A percentile compares a stretch with the other conserved stretches of the same genome.
Evolutionary conservation across 2,113 vertebrate species (phyloP).

Genomic region (Tyrannus savana): DNA sequence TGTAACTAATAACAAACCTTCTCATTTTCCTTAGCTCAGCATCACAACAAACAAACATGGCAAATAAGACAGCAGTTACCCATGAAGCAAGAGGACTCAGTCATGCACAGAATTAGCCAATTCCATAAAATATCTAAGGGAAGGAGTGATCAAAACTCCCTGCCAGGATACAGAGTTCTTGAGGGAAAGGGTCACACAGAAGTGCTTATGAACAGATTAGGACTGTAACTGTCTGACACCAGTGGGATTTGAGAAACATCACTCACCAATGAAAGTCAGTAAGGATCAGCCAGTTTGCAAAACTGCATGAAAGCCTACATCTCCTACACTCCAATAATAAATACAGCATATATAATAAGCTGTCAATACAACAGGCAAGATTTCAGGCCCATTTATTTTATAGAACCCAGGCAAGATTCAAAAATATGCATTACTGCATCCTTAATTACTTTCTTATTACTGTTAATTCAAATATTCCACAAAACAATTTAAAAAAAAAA

Average conservation of each 20-base stretch:
- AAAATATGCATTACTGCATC: neutral
- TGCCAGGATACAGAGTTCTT: neutral
- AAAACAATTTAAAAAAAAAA: neutral
- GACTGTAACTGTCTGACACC: neutral
- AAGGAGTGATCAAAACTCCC: neutral
- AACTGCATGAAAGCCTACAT: neutral
- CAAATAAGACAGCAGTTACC: neutral
- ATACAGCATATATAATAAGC: neutral
- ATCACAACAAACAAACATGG: neutral
- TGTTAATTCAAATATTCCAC: neutral
- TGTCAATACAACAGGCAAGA: neutral
- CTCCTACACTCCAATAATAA: neutral
- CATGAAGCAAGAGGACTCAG: neutral
- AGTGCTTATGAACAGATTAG: neutral
- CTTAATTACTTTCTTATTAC: neutral
- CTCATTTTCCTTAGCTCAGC: neutral
- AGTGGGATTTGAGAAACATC: neutral
- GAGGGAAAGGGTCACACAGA: fast-evolving
- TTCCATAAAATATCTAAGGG: neutral
- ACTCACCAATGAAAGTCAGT: neutral
- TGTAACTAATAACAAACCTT: neutral
- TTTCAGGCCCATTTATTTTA: neutral
- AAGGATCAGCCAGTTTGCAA: neutral
- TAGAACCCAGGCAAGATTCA: neutral
- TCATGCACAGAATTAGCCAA: neutral